phyloP scores from a whole-genome alignment of 1,140 invertebrate species.

The Psix sp. region DNA sequence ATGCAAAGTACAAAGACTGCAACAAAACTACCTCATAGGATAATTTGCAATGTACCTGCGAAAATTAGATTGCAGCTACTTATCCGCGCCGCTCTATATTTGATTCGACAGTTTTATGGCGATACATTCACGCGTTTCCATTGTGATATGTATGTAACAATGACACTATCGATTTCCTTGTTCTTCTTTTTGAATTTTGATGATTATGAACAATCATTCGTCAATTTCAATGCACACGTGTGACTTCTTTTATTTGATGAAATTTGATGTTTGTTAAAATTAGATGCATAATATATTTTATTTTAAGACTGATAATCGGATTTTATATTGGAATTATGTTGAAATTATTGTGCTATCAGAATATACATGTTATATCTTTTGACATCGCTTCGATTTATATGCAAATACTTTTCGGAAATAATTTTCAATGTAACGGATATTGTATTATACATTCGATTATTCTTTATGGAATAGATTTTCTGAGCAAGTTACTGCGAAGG shows the following conservation, averaged over 20 bases:
- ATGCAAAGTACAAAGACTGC: conserved; percentile 44
- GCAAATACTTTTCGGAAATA: conserved; percentile 20
- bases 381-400: conserved; percentile 16
- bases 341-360: conserved; percentile 16
- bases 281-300: conserved; percentile 25
- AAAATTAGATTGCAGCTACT: background rate
- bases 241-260: conserved; percentile 10
- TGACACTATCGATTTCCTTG: too few relatives aligned
- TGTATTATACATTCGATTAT: conserved; percentile 21
- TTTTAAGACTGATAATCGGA: conserved; percentile 29
- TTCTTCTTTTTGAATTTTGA: conserved; percentile 1
- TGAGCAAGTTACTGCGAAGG: background rate
- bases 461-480: conserved; percentile 17
- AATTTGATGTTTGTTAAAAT: conserved; percentile 11
- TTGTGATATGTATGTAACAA: too few relatives aligned
- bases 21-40: conserved; percentile 35
- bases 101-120: background rate
- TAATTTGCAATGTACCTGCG: conserved; percentile 28
- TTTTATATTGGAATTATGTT: conserved; percentile 19
- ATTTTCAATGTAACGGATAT: conserved; percentile 27
- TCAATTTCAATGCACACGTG: too few relatives aligned
- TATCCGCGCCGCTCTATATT: background rate
- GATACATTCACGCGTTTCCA: too few relatives aligned
- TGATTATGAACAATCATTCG: too few relatives aligned
- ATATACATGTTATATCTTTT: conserved; percentile 13